Evolutionary conservation across 92 coral and sea anemone species (phyloP), one percentile per base, ranked within the genome.

Genomic region (Parazoanthus atlanticus): DNA sequence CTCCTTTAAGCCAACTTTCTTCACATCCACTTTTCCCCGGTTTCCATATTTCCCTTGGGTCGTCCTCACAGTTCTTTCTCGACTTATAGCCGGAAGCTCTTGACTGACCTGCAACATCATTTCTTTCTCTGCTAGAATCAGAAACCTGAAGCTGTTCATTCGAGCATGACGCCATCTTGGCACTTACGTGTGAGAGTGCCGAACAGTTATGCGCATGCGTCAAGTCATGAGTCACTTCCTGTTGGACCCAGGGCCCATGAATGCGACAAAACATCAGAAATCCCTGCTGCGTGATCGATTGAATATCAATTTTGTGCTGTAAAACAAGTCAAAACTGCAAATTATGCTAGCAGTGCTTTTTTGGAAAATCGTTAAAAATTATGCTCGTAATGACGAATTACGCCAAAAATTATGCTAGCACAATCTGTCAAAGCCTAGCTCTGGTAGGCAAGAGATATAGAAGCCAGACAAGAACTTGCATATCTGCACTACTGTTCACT

Each of bases 121-220:
- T 69, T 69, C 71, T 69, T 36, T 36, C 38, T 36, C 38, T 69
- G 74, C 74, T 69, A 69, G 77, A 73, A 73, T 25, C 77, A 73
- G 77, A 73, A 71, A 71, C 76, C 76, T 15, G 76, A 71, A 71
- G 17, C 76, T 71, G 76, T 71, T 73, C 77, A 73, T 73, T 75
- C 79, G 4, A 75, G 79, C 26, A 75, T 75, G 79, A 36, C 52
- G 79, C 79, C 10, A 75, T 34, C 79, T 75, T 73, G 78, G 78
- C 23, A 32, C 21, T 32, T 0, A 32, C 78, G 40, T 74, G 49
- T 4, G 25, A 31, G 21, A 74, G 78, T 32, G 1, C 76, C 75
- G 52, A 61, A 41, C 75, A 82, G 86, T 64, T 66, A 56, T 64
- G 76, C 52, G 76, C 52, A 82, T 82, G 77, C 86, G 86, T 56